phyloP scores from a whole-genome alignment of 2,113 vertebrate species.

The Hydrolagus affinis region DNA sequence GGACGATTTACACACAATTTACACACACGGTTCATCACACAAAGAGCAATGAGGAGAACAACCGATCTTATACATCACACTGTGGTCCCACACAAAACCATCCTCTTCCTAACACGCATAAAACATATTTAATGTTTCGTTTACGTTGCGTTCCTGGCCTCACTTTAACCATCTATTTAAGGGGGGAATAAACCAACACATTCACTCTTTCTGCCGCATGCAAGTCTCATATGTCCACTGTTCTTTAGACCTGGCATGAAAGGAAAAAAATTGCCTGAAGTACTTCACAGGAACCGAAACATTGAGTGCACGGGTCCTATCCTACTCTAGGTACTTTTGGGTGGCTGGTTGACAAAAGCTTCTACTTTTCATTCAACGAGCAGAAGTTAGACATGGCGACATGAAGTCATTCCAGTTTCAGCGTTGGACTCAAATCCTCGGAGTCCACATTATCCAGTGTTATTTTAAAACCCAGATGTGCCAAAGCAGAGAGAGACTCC shows the following conservation, averaged over 20 bases:
- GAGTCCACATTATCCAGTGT: not conserved
- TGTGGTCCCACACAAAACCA: too few species aligned
- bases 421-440: not conserved
- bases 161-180: too few species aligned
- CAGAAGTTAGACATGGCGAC: not conserved
- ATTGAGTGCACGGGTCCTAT: too few species aligned
- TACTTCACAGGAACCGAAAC: not conserved
- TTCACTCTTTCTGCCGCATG: too few species aligned
- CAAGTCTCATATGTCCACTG: not conserved
- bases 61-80: too few species aligned
- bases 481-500: not conserved
- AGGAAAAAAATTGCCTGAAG: not conserved
- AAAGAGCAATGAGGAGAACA: too few species aligned
- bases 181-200: too few species aligned
- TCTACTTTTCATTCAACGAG: not conserved
- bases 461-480: not conserved
- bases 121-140: too few species aligned
- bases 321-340: not conserved
- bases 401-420: not conserved
- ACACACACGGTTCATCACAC: too few species aligned
- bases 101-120: too few species aligned
- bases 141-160: too few species aligned
- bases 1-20: too few species aligned
- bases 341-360: not conserved
- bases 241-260: not conserved